Percentiles rank a stretch among this genome's conserved stretches.
Conservation (phyloP, 2,113 vertebrate genomes). For the Coryphaenoides rupestris region DNA sequence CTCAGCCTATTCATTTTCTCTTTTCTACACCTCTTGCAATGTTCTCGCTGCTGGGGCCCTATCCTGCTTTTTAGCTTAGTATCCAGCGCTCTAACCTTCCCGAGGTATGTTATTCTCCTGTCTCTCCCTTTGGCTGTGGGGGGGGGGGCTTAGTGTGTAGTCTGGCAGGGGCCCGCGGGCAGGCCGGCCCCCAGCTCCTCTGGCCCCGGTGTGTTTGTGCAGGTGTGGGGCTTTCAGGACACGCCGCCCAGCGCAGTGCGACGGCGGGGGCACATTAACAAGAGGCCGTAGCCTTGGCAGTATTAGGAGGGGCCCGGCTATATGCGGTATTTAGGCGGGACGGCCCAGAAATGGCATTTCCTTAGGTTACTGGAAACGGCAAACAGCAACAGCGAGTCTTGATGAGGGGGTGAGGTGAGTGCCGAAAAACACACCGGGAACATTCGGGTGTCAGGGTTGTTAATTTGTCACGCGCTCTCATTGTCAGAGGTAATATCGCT, state of each 20-base stretch:
- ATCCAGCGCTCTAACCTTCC: constrained; percentile 56
- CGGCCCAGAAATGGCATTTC: constrained; percentile 77
- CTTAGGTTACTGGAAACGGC: constrained; percentile 69
- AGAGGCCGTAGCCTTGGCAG: constrained; percentile 45
- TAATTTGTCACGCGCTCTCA: background rate
- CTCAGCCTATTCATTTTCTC: background rate
- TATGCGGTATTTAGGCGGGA: constrained; percentile 65
- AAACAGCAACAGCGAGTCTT: constrained; percentile 14
- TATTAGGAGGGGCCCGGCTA: constrained; percentile 60
- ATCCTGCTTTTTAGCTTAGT: constrained; percentile 36
- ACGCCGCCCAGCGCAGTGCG: constrained; percentile 52
- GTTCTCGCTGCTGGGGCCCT: background rate
- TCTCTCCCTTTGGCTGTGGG: constrained; percentile 53
- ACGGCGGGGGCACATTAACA: constrained; percentile 54
- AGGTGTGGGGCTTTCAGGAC: constrained; percentile 71
- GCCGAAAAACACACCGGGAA: constrained; percentile 12
- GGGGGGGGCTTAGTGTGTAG: constrained; percentile 55
- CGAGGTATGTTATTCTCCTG: constrained; percentile 59
- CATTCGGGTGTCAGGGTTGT: constrained; percentile 23
- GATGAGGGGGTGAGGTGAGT: constrained; percentile 10
- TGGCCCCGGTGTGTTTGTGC: constrained; percentile 71
- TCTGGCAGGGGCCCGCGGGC: constrained; percentile 35
- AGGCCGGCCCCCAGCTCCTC: constrained; percentile 38
- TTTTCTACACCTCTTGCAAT: constrained; percentile 8
- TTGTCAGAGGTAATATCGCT: constrained; percentile 1